phyloP scores from a whole-genome alignment of 2,888 invertebrate genomes.

The Trypoxylon attenuatum region DNA sequence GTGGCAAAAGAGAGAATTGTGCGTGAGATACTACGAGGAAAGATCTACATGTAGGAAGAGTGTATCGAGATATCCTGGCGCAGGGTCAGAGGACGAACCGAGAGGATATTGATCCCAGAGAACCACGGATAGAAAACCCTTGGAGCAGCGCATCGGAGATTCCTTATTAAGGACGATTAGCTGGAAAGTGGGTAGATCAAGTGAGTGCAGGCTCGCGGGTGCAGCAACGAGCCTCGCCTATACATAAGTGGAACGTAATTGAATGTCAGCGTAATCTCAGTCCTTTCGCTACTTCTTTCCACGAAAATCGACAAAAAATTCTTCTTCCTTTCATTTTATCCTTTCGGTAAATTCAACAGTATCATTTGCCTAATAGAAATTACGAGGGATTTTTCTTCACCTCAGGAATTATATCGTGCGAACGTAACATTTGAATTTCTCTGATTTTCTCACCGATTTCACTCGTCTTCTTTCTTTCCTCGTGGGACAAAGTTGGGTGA shows the following conservation, averaged over 20 bases:
- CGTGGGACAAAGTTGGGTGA: too few species aligned
- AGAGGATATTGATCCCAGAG: constrained; percentile 28
- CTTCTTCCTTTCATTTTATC: too few species aligned
- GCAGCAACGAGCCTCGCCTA: constrained; percentile 36
- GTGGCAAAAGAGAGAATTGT: too few species aligned
- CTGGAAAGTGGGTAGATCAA: constrained; percentile 44
- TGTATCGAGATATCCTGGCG: constrained; percentile 4
- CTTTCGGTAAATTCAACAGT: too few species aligned
- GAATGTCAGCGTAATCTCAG: constrained; percentile 49
- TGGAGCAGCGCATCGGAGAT: constrained; percentile 36
- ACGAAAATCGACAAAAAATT: constrained; percentile 13
- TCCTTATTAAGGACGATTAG: constrained; percentile 55
- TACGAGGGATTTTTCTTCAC: too few species aligned
- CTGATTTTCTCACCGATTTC: too few species aligned
- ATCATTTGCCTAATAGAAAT: too few species aligned
- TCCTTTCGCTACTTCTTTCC: constrained; percentile 21
- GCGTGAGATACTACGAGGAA: too few species aligned
- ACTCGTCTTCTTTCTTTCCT: neutral
- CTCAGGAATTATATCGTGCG: too few species aligned
- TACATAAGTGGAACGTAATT: constrained; percentile 55
- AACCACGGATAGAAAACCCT: constrained; percentile 28
- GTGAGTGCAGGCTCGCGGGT: constrained; percentile 44
- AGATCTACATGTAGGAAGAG: too few species aligned
- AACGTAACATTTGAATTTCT: too few species aligned
- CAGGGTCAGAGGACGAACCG: constrained; percentile 15